phyloP scores from a whole-genome alignment of 2,797 vertebrate species.

The Microchirus variegatus region DNA sequence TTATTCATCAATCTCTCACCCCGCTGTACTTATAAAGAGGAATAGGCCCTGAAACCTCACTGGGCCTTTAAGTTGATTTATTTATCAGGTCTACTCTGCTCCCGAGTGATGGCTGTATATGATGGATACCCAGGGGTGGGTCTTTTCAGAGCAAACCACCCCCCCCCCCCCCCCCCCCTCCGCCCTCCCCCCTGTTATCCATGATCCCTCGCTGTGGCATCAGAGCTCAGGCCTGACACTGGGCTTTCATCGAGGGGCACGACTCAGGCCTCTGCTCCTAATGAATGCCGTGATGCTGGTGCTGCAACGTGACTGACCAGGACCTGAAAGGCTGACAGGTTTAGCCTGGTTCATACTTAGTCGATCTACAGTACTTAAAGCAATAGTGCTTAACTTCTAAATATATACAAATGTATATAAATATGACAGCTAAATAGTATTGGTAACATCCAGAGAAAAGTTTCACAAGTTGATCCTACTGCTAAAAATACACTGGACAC shows the following conservation, averaged over 20 bases:
- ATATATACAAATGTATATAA: too few species aligned
- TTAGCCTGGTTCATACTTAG: background rate
- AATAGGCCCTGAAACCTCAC: constrained; percentile 81
- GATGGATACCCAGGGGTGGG: constrained; percentile 83
- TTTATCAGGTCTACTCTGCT: constrained; percentile 84
- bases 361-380: too few species aligned
- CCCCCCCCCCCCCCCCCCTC: background rate
- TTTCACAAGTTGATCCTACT: too few species aligned
- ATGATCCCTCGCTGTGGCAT: constrained; percentile 61
- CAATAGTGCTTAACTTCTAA: too few species aligned
- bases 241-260: constrained; percentile 73
- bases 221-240: constrained; percentile 70
- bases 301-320: constrained; percentile 52
- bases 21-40: constrained; percentile 77
- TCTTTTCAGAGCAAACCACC: constrained; percentile 63
- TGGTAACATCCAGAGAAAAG: too few species aligned
- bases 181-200: constrained; percentile 16
- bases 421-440: too few species aligned
- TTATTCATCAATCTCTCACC: constrained; percentile 52
- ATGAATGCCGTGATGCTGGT: constrained; percentile 62
- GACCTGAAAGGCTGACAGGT: constrained; percentile 54
- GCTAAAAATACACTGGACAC: too few species aligned
- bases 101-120: constrained; percentile 78
- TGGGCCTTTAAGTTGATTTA: constrained; percentile 87
- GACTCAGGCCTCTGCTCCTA: constrained; percentile 60